Evolutionary conservation across 2,113 vertebrate genomes (phyloP).

Genomic region (Diadophis punctatus): DNA sequence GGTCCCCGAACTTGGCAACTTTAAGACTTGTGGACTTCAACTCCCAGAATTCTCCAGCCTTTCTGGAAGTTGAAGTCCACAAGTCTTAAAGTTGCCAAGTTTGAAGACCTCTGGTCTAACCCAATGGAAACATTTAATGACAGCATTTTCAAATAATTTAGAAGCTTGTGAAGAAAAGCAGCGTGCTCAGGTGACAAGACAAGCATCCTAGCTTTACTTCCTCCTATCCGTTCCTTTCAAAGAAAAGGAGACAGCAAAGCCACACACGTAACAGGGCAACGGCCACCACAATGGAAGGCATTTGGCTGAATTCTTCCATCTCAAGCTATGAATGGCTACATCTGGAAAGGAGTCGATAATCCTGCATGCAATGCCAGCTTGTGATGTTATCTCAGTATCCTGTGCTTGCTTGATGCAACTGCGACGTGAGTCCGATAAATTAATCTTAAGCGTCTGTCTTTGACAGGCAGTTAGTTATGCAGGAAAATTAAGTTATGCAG

Average conservation of each 20-base stretch:
- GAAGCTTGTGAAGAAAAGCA: not conserved
- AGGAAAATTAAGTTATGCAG: not conserved
- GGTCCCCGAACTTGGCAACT: too few species aligned
- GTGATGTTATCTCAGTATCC: not conserved
- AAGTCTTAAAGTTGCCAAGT: too few species aligned
- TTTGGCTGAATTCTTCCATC: not conserved
- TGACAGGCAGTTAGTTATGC: not conserved
- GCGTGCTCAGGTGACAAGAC: not conserved
- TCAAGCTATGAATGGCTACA: not conserved
- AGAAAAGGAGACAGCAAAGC: not conserved
- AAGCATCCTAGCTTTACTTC: not conserved
- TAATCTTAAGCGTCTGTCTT: not conserved
- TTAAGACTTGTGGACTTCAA: too few species aligned
- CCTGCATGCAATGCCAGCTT: not conserved
- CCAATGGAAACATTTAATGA: not conserved
- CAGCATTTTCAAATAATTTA: not conserved
- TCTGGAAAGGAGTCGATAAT: not conserved
- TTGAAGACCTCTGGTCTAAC: too few species aligned
- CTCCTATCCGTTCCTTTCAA: not conserved
- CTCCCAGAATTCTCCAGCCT: too few species aligned
- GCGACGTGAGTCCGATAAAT: not conserved
- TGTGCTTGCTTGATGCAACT: not conserved
- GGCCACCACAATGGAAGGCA: not conserved
- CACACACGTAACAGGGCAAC: not conserved
- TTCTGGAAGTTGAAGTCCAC: too few species aligned